phyloP scores from a whole-genome alignment of 2,888 invertebrate genomes.

The Lithophane leautieri region DNA sequence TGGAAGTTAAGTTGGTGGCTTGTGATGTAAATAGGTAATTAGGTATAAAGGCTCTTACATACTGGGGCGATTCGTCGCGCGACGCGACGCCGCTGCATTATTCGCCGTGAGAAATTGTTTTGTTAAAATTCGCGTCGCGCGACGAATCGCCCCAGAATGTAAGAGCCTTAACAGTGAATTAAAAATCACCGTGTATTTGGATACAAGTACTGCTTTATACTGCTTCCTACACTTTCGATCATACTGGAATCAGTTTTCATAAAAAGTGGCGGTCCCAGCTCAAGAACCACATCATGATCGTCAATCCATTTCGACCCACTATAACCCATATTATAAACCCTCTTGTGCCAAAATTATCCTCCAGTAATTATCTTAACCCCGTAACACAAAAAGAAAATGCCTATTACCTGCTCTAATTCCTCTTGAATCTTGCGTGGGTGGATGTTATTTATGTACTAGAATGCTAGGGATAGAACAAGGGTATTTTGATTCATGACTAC shows the following conservation, averaged over 20 bases:
- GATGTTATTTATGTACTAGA: slow-evolving; percentile 38
- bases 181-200: too few species aligned
- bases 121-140: too few species aligned
- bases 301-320: slow-evolving; percentile 10
- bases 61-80: too few species aligned
- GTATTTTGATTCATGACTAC: slow-evolving; percentile 26
- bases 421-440: not conserved
- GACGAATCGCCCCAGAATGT: too few species aligned
- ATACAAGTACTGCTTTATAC: too few species aligned
- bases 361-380: slow-evolving; percentile 10
- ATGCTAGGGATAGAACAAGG: slow-evolving; percentile 14
- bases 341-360: slow-evolving; percentile 6
- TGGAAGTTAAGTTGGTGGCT: not conserved
- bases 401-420: slow-evolving; percentile 6
- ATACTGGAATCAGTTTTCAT: not conserved
- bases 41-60: too few species aligned
- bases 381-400: slow-evolving; percentile 14
- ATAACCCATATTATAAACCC: not conserved
- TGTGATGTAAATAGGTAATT: not conserved
- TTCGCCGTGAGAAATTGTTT: too few species aligned
- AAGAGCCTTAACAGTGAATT: too few species aligned
- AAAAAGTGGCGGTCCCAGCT: not conserved
- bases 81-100: too few species aligned
- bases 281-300: not conserved
- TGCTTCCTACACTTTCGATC: not conserved